These are phyloP conservation scores for Frieseomelitta varia DNA, from an alignment of 1,140 invertebrate species.

Conservation along the genomic window DNA sequence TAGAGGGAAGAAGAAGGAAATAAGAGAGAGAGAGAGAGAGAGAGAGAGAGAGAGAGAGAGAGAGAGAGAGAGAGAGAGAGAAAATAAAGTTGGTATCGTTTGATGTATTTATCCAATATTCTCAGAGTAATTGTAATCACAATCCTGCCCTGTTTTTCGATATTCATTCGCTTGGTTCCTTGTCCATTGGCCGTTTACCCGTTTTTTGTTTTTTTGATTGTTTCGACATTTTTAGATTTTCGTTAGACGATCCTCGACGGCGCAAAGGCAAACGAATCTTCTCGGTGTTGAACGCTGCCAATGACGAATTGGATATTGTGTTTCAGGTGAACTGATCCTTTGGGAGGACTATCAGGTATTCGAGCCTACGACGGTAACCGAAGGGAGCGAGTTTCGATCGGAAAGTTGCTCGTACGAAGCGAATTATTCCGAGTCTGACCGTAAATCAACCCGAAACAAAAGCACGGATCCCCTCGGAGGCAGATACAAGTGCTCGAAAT, in stretches of 20 bases:
- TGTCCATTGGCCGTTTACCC: background rate
- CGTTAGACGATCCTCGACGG: background rate
- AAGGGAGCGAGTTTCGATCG: conserved; percentile 14
- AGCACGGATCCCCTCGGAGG: background rate
- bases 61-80: too few relatives aligned
- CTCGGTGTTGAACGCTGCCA: background rate
- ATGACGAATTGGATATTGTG: conserved; percentile 63
- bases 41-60: too few relatives aligned
- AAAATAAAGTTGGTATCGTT: conserved; percentile 7
- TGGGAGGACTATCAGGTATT: conserved; percentile 68
- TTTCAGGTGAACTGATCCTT: conserved; percentile 67
- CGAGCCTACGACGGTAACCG: conserved; percentile 35
- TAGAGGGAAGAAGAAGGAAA: background rate
- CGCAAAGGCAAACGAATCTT: background rate
- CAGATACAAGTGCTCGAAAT: conserved; percentile 74
- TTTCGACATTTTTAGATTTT: background rate
- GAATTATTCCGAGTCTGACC: conserved; percentile 7
- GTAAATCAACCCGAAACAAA: conserved; percentile 7
- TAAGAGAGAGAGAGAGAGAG: too few relatives aligned
- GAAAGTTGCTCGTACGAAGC: conserved; percentile 29
- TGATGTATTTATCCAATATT: background rate
- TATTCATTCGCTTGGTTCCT: background rate
- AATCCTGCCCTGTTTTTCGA: background rate
- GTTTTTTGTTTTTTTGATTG: background rate
- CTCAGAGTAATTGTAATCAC: background rate